Percentiles rank a stretch among this genome's conserved stretches.
phyloP scores from a whole-genome alignment of 2,888 invertebrate species.

The Spodoptera littoralis region DNA sequence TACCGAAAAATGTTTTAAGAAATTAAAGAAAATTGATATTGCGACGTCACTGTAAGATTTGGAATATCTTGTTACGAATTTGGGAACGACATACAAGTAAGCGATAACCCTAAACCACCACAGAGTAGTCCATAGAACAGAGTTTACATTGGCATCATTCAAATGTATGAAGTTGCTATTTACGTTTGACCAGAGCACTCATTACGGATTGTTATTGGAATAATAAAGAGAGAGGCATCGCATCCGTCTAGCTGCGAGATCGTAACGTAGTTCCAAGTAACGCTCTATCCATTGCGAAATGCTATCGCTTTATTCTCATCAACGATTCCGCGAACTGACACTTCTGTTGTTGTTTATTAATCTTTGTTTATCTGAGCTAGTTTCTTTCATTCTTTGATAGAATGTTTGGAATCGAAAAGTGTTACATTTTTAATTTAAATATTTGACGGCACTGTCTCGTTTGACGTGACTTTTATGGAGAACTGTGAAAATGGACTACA shows the following conservation, averaged over 20 bases:
- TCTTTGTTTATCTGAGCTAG: constrained; percentile 82
- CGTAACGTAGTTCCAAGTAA: constrained; percentile 83
- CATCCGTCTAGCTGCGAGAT: constrained; percentile 82
- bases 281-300: constrained; percentile 82
- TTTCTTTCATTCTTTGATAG: constrained; percentile 69
- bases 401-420: constrained; percentile 67
- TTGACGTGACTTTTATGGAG: constrained; percentile 46
- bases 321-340: constrained; percentile 82
- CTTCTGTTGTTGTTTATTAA: constrained; percentile 85
- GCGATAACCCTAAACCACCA: constrained; percentile 72
- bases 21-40: too few species aligned
- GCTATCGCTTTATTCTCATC: constrained; percentile 81
- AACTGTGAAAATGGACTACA: constrained; percentile 40
- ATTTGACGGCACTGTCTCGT: constrained; percentile 48
- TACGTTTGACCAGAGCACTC: constrained; percentile 88
- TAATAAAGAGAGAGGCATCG: constrained; percentile 85
- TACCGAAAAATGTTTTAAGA: too few species aligned
- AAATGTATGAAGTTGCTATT: constrained; percentile 88
- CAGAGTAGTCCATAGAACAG: constrained; percentile 80
- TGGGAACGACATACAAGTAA: constrained; percentile 35
- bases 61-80: too few species aligned
- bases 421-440: constrained; percentile 59
- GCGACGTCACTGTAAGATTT: too few species aligned
- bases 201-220: constrained; percentile 89
- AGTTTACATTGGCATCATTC: constrained; percentile 88